phyloP scores from a whole-genome alignment of 2,797 vertebrate genomes.

The Halcyon leucocephala region DNA sequence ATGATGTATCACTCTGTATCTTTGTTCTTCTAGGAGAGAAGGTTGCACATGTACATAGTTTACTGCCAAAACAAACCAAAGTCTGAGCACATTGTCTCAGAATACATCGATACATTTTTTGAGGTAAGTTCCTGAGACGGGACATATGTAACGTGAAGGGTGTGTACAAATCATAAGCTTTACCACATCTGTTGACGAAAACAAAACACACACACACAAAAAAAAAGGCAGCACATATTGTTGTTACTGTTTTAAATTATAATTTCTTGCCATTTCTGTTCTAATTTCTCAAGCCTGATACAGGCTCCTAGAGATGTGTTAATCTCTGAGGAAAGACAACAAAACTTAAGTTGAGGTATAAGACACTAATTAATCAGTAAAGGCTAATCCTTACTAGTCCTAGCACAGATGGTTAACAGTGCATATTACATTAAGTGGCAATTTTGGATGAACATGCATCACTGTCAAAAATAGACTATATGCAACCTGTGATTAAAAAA shows the following conservation, averaged over 20 bases:
- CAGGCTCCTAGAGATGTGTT: neutral
- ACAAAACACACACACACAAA: neutral
- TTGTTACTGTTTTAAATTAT: neutral
- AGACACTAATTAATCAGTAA: neutral
- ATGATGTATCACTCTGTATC: neutral
- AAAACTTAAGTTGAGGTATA: neutral
- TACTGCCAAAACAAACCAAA: constrained; percentile 99
- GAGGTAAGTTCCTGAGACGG: constrained; percentile 83
- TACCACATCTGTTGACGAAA: neutral
- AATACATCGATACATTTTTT: constrained; percentile 98
- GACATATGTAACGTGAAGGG: neutral
- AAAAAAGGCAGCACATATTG: rapidly evolving
- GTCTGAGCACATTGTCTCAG: constrained; percentile 97
- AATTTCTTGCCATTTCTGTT: neutral
- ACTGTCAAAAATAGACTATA: neutral
- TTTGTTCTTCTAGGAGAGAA: constrained; percentile 87
- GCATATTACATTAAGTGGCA: neutral
- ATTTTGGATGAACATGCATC: neutral
- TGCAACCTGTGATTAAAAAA: neutral
- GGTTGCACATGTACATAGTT: constrained; percentile 97
- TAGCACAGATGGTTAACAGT: neutral
- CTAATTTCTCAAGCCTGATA: neutral
- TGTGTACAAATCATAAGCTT: neutral
- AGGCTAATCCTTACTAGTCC: neutral
- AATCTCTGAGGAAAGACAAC: neutral